phyloP scores from a whole-genome alignment of 2,888 invertebrate species.

The Electrophaes corylata region DNA sequence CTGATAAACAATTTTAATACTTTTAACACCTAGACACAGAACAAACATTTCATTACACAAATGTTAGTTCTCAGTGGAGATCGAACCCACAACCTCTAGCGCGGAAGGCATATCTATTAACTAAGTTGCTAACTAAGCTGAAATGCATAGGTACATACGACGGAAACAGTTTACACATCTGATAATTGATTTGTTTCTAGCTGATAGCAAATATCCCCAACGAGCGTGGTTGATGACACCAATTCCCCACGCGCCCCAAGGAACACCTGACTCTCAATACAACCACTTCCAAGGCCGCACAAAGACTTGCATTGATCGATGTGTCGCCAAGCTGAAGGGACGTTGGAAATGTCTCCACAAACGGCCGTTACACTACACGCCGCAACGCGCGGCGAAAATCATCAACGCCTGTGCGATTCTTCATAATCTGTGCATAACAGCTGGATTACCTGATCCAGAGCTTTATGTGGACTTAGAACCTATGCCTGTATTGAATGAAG shows the following conservation, averaged over 20 bases:
- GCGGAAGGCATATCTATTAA: too few relatives aligned
- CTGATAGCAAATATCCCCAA: conserved; percentile 55
- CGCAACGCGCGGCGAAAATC: conserved; percentile 62
- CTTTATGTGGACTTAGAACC: conserved; percentile 51
- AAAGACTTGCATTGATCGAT: conserved; percentile 57
- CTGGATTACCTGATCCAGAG: conserved; percentile 53
- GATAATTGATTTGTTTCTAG: background rate
- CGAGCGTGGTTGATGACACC: conserved; percentile 66
- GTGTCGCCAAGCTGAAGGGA: conserved; percentile 59
- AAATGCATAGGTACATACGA: too few relatives aligned
- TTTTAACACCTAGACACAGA: too few relatives aligned
- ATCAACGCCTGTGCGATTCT: conserved; percentile 65
- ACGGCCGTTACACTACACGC: conserved; percentile 62
- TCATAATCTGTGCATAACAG: conserved; percentile 58
- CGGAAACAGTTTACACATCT: background rate
- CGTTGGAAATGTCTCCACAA: conserved; percentile 61
- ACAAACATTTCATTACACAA: too few relatives aligned
- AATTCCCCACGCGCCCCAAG: conserved; percentile 56
- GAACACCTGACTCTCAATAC: conserved; percentile 62
- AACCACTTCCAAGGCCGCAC: conserved; percentile 54
- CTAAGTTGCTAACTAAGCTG: too few relatives aligned
- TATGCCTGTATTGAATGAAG: conserved; percentile 50
- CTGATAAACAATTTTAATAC: too few relatives aligned
- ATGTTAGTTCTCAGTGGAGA: too few relatives aligned
- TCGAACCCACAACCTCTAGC: too few relatives aligned